Base-by-base conservation (phyloP, 2,113 vertebrate species). In the Penelope pileata region DNA sequence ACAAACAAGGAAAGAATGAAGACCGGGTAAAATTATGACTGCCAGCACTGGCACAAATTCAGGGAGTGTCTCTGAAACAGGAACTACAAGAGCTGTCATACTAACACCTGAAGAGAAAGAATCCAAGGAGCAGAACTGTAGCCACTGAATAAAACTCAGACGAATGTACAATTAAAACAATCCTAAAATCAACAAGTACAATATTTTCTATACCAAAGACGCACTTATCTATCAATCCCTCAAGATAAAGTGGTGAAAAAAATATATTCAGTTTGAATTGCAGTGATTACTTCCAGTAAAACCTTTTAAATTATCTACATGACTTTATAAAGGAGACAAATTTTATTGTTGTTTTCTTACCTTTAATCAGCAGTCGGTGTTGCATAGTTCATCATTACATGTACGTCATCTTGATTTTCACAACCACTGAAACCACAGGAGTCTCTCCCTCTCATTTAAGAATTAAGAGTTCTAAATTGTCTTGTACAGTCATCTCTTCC, bases 281-380 rank as follows among this genome's bases (percentile, higher is more conserved):
- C 14, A 91, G 66, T 3, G n/a, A 73, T 43, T 64, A 51, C 38
- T 67, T 83, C 23, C 48, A 48, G 45, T 59, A 75, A 74, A 88
- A 79, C 6, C 23, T 47, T 51, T 6, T 24, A 50, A 13, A 21
- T 78, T 84, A 50, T 81, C 92, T 42, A 50, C 11, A 81, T n/a
- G 29, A 66, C 19, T 86, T 74, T 34, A n/a, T 60, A 73, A 87
- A 78, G 27, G 34, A 70, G 56, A 69, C 32, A 75, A 87, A 34
- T 36, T 88, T 85, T 56, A 80, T 66, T 83, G 48, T 50, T 51
- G 24, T 90, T 91, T 74, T 62, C 96, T 96, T 96, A 96, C 95
- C 95, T 95, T 90, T 53, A 42, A 85, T 60, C 40, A 62, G 93
- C 4, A 62, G 93, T 56, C 53, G 89, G 66, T 36, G 89, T 93